phyloP scores from a whole-genome alignment of 2,113 vertebrate genomes.

The Eurystomus gularis region DNA sequence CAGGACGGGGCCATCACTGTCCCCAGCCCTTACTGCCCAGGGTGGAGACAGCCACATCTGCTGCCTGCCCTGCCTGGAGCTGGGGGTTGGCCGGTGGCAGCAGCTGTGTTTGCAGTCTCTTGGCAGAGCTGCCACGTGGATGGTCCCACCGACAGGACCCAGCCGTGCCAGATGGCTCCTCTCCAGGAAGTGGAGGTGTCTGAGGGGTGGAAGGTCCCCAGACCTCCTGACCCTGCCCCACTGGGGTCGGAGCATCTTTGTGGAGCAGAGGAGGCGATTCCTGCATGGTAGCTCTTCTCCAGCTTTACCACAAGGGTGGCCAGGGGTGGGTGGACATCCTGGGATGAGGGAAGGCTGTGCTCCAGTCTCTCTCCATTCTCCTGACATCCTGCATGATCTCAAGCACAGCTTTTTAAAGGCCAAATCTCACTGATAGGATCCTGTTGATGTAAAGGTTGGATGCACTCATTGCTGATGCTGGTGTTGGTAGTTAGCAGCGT shows the following conservation, averaged over 20 bases:
- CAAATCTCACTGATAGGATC: background rate
- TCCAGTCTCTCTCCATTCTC: background rate
- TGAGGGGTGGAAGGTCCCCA: background rate
- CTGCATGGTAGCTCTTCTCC: background rate
- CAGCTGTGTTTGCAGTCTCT: background rate
- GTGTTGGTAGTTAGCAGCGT: accelerated
- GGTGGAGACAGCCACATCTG: background rate
- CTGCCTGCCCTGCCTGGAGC: background rate
- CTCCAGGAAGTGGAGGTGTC: background rate
- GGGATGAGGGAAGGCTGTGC: background rate
- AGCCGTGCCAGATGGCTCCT: background rate
- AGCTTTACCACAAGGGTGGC: background rate
- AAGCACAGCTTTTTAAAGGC: background rate
- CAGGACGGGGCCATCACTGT: accelerated
- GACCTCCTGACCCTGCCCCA: background rate
- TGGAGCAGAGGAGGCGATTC: background rate
- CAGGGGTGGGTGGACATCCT: background rate
- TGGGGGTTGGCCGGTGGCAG: background rate
- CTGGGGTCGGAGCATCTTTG: background rate
- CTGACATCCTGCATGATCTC: background rate
- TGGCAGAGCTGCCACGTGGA: background rate
- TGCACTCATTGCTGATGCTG: background rate
- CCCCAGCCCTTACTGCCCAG: background rate
- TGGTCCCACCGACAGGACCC: accelerated
- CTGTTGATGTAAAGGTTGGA: background rate